A percentile compares a stretch with the other conserved stretches of the same genome.
Evolutionary conservation across 2,113 vertebrate genomes (phyloP).

Genomic region (Neodontobutis hainanensis): DNA sequence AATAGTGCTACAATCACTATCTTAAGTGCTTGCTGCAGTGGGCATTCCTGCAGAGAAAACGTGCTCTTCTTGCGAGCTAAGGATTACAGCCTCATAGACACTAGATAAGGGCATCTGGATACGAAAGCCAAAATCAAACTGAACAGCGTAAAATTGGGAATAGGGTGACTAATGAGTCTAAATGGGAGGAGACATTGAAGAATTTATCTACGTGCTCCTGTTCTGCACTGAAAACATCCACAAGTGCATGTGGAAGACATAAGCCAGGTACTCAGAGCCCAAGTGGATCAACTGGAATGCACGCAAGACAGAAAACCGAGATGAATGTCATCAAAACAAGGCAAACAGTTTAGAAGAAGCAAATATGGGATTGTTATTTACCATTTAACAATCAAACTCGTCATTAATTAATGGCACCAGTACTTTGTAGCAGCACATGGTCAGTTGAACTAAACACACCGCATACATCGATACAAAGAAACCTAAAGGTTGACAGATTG

Average conservation of each 20-base stretch:
- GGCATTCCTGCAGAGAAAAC: slow-evolving; percentile 64
- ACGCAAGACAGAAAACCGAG: slow-evolving; percentile 47
- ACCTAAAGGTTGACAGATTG: slow-evolving; percentile 61
- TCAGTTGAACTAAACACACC: slow-evolving; percentile 52
- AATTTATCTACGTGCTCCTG: slow-evolving; percentile 77
- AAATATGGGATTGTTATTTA: slow-evolving; percentile 12
- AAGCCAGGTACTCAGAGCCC: slow-evolving; percentile 78
- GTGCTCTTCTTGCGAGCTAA: slow-evolving; percentile 59
- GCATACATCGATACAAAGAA: slow-evolving; percentile 47
- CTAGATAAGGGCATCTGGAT: slow-evolving; percentile 74
- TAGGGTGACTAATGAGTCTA: slow-evolving; percentile 74
- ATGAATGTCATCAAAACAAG: slow-evolving; percentile 72
- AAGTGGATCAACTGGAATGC: slow-evolving; percentile 76
- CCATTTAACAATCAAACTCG: slow-evolving; percentile 17
- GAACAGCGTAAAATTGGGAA: slow-evolving; percentile 81
- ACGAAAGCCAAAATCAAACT: slow-evolving; percentile 72
- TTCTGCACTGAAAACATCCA: slow-evolving; percentile 70
- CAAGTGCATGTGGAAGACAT: slow-evolving; percentile 81
- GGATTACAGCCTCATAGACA: slow-evolving; percentile 38
- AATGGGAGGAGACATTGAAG: slow-evolving; percentile 68
- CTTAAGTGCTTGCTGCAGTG: slow-evolving; percentile 49
- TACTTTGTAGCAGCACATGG: slow-evolving; percentile 7
- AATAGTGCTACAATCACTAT: slow-evolving; percentile 71
- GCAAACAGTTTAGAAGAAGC: slow-evolving; percentile 38
- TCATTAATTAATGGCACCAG: slow-evolving; percentile 4